Evolutionary conservation across 64 coral and sea anemone genomes (phyloP).

Genomic region (Montipora capricornis): DNA sequence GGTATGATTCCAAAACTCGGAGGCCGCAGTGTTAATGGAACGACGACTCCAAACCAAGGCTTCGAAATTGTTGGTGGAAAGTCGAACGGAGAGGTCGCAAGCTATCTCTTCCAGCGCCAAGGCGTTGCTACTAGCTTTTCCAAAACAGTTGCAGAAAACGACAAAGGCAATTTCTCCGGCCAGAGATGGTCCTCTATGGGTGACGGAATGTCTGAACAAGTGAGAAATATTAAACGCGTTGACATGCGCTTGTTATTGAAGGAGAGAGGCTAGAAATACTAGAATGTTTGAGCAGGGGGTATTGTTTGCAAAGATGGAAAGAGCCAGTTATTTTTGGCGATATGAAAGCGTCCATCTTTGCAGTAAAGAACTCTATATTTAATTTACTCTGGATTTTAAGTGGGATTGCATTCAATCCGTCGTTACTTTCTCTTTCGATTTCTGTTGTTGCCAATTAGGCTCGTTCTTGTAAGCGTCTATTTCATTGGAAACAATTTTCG

Average conservation of each 20-base stretch:
- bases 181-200: slow-evolving; percentile 91
- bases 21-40: slow-evolving; percentile 83
- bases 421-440: background rate
- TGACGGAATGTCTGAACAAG: slow-evolving; percentile 94
- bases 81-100: slow-evolving; percentile 98
- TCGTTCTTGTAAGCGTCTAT: background rate
- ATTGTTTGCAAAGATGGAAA: slow-evolving; percentile 2
- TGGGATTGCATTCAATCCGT: background rate
- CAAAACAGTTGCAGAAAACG: slow-evolving; percentile 97
- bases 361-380: background rate
- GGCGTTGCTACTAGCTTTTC: slow-evolving; percentile 99
- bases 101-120: slow-evolving; percentile 98
- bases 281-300: background rate
- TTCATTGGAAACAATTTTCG: slow-evolving; percentile 9
- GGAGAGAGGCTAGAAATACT: background rate
- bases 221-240: slow-evolving; percentile 14
- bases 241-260: slow-evolving; percentile 4
- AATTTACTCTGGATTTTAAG: background rate
- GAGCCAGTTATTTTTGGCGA: background rate
- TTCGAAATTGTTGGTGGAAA: slow-evolving; percentile 89
- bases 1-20: slow-evolving; percentile 92
- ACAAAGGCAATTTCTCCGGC: slow-evolving; percentile 91
- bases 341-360: slow-evolving; percentile 7
- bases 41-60: slow-evolving; percentile 79
- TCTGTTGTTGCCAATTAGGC: background rate